Evolutionary conservation across 1,140 invertebrate species (phyloP), one percentile per base, ranked within the genome.

Genomic region (Ips typographus): DNA sequence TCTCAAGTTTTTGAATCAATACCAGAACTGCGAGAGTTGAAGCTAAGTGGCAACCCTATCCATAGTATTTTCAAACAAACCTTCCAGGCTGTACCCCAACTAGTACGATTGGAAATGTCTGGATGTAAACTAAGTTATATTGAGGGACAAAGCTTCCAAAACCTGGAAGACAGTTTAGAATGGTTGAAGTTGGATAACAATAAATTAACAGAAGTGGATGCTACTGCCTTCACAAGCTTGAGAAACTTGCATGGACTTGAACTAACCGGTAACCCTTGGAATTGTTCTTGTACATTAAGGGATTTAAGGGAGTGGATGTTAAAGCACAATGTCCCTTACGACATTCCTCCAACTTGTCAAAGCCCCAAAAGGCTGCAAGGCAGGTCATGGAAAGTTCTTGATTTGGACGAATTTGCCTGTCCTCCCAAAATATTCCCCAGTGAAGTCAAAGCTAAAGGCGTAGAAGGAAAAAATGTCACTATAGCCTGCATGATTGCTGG

Each of bases 351-450:
- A 0, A 82, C 85, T 1, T 94, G 92, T 77, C 80, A 83, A 22
- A 77, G 80, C 4, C 92, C 92, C 0, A 74, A 81, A 0, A 80
- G 90, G 7, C 76, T 94, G 4, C 80, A 80, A 3, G 84, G 83
- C 1, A 84, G 86, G 62, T 81, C 89, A 0, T 94, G 92, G 91
- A 88, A 91, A 76, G 84, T 85, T 56, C 82, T 94, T 40, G 86
- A 89, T 68, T 80, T 91, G 36, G 90, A 93, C 73, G 92, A 94
- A 74, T 93, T 92, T 77, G 91, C 91, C 1, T 94, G 92, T 76
- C 82, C 85, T 63, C 91, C 92, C 0, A 84, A 87, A 77, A 87
- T 90, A 22, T 82, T 83, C 22, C 82, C 84, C 1, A 80, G 82
- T 22, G 83, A 83, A 38, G 77, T 82, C n/a, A 83, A 83, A 42